Conservation (phyloP, 2,797 vertebrate species). For the Sebastes variabilis region DNA sequence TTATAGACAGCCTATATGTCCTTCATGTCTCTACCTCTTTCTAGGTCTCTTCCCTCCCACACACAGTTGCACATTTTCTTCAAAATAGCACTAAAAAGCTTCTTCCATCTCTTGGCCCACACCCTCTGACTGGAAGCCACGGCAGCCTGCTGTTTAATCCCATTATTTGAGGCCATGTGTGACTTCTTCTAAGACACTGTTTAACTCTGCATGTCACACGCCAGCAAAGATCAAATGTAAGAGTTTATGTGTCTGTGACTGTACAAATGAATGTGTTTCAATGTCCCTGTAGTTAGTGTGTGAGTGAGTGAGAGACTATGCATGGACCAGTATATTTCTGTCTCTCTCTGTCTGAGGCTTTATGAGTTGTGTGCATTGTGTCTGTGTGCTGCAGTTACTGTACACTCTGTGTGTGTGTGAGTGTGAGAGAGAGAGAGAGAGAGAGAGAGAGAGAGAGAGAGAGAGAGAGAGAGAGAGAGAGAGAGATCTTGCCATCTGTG, state of each 20-base stretch:
- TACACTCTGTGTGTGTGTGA: background rate
- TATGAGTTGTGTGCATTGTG: background rate
- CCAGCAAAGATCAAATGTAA: conserved; percentile 27
- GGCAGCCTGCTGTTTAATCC: conserved; percentile 49
- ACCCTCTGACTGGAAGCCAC: conserved; percentile 45
- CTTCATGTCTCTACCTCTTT: background rate
- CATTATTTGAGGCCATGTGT: conserved; percentile 57
- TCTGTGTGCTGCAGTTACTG: background rate
- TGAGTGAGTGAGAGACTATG: background rate
- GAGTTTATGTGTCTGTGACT: background rate
- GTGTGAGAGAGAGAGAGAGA: background rate
- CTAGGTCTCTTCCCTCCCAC: background rate
- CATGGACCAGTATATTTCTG: background rate
- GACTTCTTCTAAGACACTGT: conserved; percentile 43
- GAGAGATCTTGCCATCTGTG: conserved; percentile 49
- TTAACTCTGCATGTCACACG: background rate
- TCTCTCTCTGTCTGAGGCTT: background rate
- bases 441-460: background rate
- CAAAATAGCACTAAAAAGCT: conserved; percentile 37
- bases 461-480: background rate
- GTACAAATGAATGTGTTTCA: background rate
- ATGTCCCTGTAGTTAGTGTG: background rate
- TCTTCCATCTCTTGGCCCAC: conserved; percentile 27
- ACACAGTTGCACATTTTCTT: conserved; percentile 7
- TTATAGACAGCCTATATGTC: background rate